Conservation (phyloP, 2,797 vertebrate genomes). For the Clarias laeviceps region DNA sequence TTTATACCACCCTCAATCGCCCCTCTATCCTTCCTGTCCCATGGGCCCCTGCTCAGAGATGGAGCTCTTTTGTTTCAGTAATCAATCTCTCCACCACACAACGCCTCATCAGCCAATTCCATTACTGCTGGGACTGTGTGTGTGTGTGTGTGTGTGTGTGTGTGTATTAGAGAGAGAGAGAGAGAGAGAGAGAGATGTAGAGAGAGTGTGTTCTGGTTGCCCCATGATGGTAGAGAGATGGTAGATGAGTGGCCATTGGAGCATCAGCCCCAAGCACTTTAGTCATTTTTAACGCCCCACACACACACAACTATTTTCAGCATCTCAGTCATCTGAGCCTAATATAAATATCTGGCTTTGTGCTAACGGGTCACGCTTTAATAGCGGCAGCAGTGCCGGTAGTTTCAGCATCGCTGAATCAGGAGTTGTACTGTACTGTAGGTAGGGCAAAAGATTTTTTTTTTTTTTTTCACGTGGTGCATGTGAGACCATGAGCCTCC, state of each 20-base stretch:
- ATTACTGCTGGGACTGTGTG: constrained; percentile 46
- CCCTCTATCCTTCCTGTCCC: background rate
- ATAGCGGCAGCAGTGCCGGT: background rate
- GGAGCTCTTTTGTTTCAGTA: constrained; percentile 56
- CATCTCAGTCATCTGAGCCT: constrained; percentile 15
- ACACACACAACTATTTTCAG: constrained; percentile 6
- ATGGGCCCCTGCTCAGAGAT: constrained; percentile 37
- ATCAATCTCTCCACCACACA: constrained; percentile 44
- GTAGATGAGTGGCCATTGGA: background rate
- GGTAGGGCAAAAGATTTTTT: background rate
- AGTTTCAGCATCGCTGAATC: constrained; percentile 1
- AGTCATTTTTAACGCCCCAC: background rate
- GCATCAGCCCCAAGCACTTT: constrained; percentile 14
- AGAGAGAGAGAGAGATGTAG: background rate
- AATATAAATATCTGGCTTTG: constrained; percentile 14
- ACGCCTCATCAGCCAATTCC: constrained; percentile 53
- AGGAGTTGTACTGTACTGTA: constrained; percentile 4
- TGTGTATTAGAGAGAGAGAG: background rate
- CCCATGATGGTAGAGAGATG: background rate
- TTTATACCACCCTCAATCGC: constrained; percentile 29
- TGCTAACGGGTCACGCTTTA: background rate
- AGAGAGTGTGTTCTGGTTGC: background rate
- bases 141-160: background rate
- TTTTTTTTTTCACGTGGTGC: background rate
- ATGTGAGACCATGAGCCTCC: background rate